Evolutionary conservation across 2,888 invertebrate genomes (phyloP), one percentile per base, ranked within the genome.

Genomic region (Heterodera filipjevi): DNA sequence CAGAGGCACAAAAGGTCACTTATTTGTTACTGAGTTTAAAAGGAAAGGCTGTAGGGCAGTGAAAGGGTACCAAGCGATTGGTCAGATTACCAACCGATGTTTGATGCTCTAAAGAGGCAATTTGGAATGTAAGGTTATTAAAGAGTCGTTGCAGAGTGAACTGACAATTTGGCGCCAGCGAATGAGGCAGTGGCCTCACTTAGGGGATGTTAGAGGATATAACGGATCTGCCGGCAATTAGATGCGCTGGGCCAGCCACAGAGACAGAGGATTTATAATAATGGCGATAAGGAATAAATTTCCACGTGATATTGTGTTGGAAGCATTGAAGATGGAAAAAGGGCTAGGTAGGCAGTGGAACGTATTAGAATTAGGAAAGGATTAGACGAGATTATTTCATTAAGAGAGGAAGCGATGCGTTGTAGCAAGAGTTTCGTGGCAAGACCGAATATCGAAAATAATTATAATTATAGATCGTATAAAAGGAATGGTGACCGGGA

Each of bases 201-300:
- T 14, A 30, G 27, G 16, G 14, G 14, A 6, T 71, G n/a, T 33
- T 14, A n/a, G 1, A 33, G 32, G 16, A 14, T 71, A 3, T 30
- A 71, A 71, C 44, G 71, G 12, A 71, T 71, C 14, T 71, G 71
- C 32, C 44, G 27, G n/a, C 49, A 44, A 44, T 32, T 71, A 10
- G 32, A 27, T 44, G 71, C 71, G 8, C 27, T 71, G 71, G 71
- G 71, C 1, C 44, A 32, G 10, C 44, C 49, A 5, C 32, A 71
- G 32, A 14, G 30, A 30, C 1, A n/a, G 30, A 3, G n/a, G n/a
- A n/a, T n/a, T n/a, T n/a, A 49, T 71, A 14, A 27, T n/a, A n/a
- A 71, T 71, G 71, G 71, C 71, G 8, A 27, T 71, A 0, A 71
- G 32, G 32, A 27, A n/a, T 12, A 71, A 71, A 3, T 14, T 71